Evolutionary conservation across 1,140 invertebrate genomes (phyloP), one percentile per base, ranked within the genome.

Genomic region (Cotesia vestalis): DNA sequence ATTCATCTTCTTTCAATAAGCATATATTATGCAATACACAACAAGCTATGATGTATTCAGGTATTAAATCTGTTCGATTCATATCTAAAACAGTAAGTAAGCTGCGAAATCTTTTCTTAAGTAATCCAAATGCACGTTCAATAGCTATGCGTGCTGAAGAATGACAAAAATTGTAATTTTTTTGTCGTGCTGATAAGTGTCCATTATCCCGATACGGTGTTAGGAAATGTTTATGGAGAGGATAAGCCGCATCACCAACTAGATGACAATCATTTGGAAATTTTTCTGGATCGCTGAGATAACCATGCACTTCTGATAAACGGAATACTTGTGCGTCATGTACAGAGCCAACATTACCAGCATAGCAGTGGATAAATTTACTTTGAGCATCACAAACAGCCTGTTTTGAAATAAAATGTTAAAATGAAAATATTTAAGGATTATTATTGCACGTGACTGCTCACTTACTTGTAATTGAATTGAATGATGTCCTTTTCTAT

Each of bases 251-350:
- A 4, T 55, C 53, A 11, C 12, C 53, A 55, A 55, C 12, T 11
- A 55, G 1, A 55, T 55, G 12, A 55, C 4, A n/a, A 52, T n/a
- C 8, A 3, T 2, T 34, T 68, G 66, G 66, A 12, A 66, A 40
- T 14, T n/a, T 35, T 1, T 8, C 36, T 36, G 2, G 51, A 34
- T 27, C 12, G 34, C 14, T 20, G 35, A 20, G 4, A 51, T 59
- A 11, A 27, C 1, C 4, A 11, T n/a, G 9, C 0, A 55, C 9
- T 2, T 35, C 20, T 0, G 57, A 27, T n/a, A 66, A 6, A n/a
- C 52, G 17, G 17, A 66, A 66, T 6, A 72, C 62, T 57, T 91
- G 27, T 36, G 52, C 53, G 14, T 72, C 71, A 8, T 72, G 71
- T 67, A 67, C 27, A 8, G 63, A 67, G 4, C 64, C 71, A 36